Base-by-base conservation (phyloP, 2,888 invertebrate species). In the Nomada lathburiana region DNA sequence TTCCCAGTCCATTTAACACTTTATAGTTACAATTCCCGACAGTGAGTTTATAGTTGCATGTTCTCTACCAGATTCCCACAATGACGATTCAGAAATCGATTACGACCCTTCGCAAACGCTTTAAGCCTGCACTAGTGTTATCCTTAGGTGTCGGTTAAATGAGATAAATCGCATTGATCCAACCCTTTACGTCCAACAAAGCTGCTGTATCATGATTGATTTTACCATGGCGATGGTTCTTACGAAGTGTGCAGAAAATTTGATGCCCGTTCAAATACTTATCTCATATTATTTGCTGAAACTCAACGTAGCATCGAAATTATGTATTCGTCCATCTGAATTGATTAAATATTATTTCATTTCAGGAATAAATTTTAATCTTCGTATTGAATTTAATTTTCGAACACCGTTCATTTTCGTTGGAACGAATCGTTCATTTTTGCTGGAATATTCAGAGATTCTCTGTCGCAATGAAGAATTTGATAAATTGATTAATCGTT, bases 51-150 rank as follows among this genome's bases (percentile, higher is more conserved):
- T 26, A 23, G 65, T 11, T 5, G 65, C 29, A 1, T 29, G 44
- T 80, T 36, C 68, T 50, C 26, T 50, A 16, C 62, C 52, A 23
- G 62, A 65, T 71, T 26, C 23, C 64, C 63, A 53, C 64, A 60
- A 29, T 29, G 29, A 50, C 64, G 65, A 82, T 80, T 72, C 36
- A 69, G 73, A 44, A 60, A 81, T 83, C 76, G 73, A 81, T 83
- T 81, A 73, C 42, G 18, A n/a, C 47, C 18, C 0, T 18, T 16
- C 10, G 50, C 2, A 60, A 42, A 10, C 62, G 53, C 16, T 23
- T 70, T 62, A 53, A n/a, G 1, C 36, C 9, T 47, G 29, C 26
- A 13, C 10, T 11, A 57, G 53, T 50, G 70, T 63, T 67, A 68
- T 57, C 62, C 67, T 10, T 23, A 50, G 26, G 10, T 36, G 18